A percentile compares a stretch with the other conserved stretches of the same genome.
phyloP scores from a whole-genome alignment of 2,113 vertebrate species.

The Antidorcas marsupialis region DNA sequence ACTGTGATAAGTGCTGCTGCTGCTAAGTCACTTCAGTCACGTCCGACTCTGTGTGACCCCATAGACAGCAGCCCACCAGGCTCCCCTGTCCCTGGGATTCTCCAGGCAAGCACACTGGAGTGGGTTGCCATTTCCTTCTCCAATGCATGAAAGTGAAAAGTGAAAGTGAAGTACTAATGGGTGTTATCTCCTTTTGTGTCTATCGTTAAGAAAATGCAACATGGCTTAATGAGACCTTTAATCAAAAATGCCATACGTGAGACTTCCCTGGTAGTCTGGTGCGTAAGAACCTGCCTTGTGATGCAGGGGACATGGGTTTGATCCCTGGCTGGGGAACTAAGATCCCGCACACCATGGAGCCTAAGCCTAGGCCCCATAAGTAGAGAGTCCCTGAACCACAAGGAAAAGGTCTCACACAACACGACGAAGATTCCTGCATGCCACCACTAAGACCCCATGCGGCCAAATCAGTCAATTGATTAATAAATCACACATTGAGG shows the following conservation, averaged over 20 bases:
- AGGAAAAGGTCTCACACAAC: neutral
- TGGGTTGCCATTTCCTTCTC: no score
- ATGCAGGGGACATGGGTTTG: neutral
- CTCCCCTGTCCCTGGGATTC: no score
- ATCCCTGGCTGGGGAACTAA: neutral
- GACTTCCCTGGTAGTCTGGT: neutral
- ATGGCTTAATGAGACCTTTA: neutral
- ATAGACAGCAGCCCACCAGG: no score
- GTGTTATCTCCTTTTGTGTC: neutral
- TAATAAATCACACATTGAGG: neutral
- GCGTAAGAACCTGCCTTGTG: neutral
- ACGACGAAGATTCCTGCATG: neutral
- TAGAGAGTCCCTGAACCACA: neutral
- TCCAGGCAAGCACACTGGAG: no score
- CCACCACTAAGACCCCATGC: neutral
- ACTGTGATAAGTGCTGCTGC: neutral
- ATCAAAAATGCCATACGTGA: neutral
- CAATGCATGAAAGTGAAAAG: no score
- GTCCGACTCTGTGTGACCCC: no score
- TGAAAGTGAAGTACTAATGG: neutral
- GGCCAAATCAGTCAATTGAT: neutral
- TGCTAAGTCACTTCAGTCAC: no score
- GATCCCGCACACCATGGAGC: fast-evolving
- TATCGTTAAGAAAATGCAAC: constrained; percentile 8
- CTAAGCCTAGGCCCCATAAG: neutral